Evolutionary conservation across 2,113 vertebrate genomes (phyloP).

Genomic region (Microcebus ravelobensis): DNA sequence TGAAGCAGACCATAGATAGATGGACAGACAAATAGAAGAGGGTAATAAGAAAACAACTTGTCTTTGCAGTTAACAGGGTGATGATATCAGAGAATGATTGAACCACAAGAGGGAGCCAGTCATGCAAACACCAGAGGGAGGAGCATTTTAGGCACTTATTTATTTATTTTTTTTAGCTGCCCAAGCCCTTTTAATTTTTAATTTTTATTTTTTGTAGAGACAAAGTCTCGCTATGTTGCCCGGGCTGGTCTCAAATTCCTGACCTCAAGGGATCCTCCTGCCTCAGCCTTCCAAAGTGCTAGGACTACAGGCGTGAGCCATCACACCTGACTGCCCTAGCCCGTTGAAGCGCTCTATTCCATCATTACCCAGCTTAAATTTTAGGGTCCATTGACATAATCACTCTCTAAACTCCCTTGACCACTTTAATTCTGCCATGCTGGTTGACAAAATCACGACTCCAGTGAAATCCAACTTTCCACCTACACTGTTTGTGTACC

Average conservation of each 20-base stretch:
- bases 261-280: no score
- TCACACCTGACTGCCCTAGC: not conserved
- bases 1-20: not conserved
- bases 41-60: not conserved
- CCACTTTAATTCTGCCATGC: not conserved
- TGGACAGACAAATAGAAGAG: not conserved
- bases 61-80: not conserved
- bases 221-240: no score
- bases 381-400: not conserved
- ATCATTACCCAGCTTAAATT: not conserved
- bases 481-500: not conserved
- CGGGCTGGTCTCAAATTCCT: no score
- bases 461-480: not conserved
- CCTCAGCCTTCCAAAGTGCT: no score
- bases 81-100: not conserved
- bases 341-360: not conserved
- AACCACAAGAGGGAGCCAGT: conserved; percentile 63
- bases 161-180: not conserved
- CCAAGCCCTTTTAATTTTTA: not conserved
- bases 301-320: no score
- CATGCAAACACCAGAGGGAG: not conserved
- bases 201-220: not conserved
- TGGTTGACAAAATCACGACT: not conserved
- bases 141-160: not conserved
- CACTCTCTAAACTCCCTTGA: not conserved